Evolutionary conservation across 2,113 vertebrate species (phyloP).

Genomic region (Lota lota): DNA sequence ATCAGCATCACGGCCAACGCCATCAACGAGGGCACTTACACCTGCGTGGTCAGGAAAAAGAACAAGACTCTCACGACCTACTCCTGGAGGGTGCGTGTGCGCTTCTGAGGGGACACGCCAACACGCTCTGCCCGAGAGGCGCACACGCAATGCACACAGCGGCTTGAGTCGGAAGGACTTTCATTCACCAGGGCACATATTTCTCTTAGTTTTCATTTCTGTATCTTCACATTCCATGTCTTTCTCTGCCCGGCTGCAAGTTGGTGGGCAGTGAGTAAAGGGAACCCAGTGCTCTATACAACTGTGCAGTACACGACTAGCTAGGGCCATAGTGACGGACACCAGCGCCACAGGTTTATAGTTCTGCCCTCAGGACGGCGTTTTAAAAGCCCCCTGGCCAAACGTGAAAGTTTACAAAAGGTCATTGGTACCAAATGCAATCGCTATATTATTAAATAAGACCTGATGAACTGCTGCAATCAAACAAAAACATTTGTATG

Average conservation of each 20-base stretch:
- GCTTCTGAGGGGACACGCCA: conserved; percentile 59
- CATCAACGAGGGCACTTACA: conserved; percentile 94
- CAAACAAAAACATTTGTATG: not conserved
- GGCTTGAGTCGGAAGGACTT: conserved; percentile 38
- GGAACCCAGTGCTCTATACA: no score
- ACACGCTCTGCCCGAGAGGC: conserved; percentile 22
- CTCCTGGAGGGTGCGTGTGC: conserved; percentile 90
- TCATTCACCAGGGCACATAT: conserved; percentile 65
- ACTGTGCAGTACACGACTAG: no score
- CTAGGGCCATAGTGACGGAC: no score
- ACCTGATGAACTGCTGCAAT: no score
- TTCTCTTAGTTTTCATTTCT: conserved; percentile 12
- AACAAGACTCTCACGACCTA: conserved; percentile 88
- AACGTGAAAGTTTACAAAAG: no score
- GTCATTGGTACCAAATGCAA: no score
- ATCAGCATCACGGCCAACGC: conserved; percentile 94
- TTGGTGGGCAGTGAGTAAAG: no score
- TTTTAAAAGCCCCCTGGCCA: no score
- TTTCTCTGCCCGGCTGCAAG: not conserved
- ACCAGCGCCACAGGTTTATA: no score
- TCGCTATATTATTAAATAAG: no score
- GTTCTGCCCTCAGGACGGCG: no score
- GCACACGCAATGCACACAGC: conserved; percentile 3
- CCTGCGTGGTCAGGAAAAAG: conserved; percentile 88
- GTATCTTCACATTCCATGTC: not conserved